A percentile compares a stretch with the other conserved stretches of the same genome.
phyloP scores from a whole-genome alignment of 1,140 invertebrate genomes.

The Ceratoteleas bidentatus region DNA sequence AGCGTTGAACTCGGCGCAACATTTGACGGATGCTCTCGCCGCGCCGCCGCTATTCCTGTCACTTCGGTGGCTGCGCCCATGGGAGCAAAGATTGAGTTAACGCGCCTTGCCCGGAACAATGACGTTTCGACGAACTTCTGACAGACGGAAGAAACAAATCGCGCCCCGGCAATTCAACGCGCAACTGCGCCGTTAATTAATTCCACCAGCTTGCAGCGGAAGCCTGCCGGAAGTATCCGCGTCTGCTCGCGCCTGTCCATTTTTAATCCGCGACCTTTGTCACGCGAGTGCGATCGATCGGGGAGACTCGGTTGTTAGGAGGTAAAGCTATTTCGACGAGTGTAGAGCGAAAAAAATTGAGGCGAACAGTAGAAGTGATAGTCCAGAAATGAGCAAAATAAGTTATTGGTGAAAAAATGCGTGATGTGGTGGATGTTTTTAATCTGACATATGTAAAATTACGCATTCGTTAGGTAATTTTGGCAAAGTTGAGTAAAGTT shows the following conservation, averaged over 20 bases:
- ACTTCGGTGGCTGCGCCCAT: conserved; percentile 30
- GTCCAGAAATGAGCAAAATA: too few relatives aligned
- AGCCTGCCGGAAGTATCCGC: conserved; percentile 4
- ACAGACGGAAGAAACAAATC: conserved; percentile 55
- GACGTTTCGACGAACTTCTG: conserved; percentile 61
- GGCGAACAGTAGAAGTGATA: too few relatives aligned
- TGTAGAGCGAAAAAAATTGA: too few relatives aligned
- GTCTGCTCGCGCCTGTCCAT: conserved; percentile 15
- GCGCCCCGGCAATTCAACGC: conserved; percentile 29
- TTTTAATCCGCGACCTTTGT: conserved; percentile 14
- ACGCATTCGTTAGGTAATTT: too few relatives aligned
- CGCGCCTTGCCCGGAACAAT: conserved; percentile 46
- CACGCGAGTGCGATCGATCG: background rate
- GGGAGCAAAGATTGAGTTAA: conserved; percentile 47
- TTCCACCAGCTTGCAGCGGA: conserved; percentile 38
- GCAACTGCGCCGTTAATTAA: conserved; percentile 50
- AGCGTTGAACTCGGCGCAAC: conserved; percentile 34
- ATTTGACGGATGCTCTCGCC: conserved; percentile 49
- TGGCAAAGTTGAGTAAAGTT: too few relatives aligned
- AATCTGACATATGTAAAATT: too few relatives aligned
- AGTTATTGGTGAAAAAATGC: too few relatives aligned
- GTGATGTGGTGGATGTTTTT: too few relatives aligned
- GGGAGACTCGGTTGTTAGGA: too few relatives aligned
- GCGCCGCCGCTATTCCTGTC: conserved; percentile 39
- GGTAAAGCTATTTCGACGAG: too few relatives aligned